phyloP scores from a whole-genome alignment of 1,140 invertebrate genomes.

The Drosophila dunni region DNA sequence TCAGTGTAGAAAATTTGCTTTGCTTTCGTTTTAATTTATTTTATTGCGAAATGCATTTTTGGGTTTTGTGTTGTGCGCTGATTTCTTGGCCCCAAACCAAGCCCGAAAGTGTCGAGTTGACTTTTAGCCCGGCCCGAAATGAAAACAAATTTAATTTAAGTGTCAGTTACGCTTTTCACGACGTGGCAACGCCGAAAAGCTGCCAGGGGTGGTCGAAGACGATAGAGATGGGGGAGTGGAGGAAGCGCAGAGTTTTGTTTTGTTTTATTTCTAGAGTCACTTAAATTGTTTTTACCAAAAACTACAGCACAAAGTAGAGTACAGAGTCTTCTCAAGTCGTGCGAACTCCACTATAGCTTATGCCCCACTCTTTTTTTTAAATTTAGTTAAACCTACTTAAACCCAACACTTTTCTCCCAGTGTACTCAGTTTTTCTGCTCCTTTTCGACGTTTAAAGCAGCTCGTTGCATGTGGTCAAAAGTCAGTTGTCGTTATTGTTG shows the following conservation, averaged over 20 bases:
- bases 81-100: constrained; percentile 57
- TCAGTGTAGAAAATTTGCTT: constrained; percentile 62
- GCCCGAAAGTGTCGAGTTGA: constrained; percentile 68
- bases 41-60: constrained; percentile 69
- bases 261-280: background rate
- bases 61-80: constrained; percentile 32
- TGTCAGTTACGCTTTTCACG: constrained; percentile 75
- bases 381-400: no score
- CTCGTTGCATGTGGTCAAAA: constrained; percentile 35
- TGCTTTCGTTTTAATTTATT: constrained; percentile 78
- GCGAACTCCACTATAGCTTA: no score
- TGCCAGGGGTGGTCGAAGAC: background rate
- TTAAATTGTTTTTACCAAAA: no score
- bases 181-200: constrained; percentile 11
- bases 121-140: constrained; percentile 54
- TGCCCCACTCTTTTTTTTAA: no score
- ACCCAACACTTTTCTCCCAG: no score
- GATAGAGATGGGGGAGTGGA: constrained; percentile 1
- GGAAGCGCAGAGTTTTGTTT: background rate
- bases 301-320: no score
- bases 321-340: no score
- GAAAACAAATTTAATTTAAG: constrained; percentile 80
- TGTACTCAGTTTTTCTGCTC: constrained; percentile 9
- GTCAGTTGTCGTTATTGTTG: constrained; percentile 52
- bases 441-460: background rate